These are phyloP conservation scores for Trichonephila inaurata DNA, from an alignment of 1,140 invertebrate species.

Conservation along the genomic window DNA sequence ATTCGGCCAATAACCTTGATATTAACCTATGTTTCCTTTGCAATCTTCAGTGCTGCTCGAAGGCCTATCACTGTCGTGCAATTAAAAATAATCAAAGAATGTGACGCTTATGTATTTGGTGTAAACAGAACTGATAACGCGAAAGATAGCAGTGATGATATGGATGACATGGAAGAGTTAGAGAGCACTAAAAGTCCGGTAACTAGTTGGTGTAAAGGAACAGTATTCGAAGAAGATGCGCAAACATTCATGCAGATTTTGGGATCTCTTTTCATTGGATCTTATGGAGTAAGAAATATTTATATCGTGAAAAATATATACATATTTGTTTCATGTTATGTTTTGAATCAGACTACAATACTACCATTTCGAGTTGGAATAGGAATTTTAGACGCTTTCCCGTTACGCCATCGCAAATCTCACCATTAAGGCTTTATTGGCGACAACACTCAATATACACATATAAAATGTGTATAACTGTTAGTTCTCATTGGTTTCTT, in stretches of 20 bases:
- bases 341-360: too few relatives aligned
- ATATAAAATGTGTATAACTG: too few relatives aligned
- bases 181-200: too few relatives aligned
- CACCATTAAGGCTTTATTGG: too few relatives aligned
- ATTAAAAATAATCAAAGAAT: not conserved
- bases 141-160: not conserved
- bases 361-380: too few relatives aligned
- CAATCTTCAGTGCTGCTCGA: not conserved
- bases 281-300: slow-evolving; percentile 50
- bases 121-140: too few relatives aligned
- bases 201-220: not conserved
- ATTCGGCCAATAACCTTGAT: not conserved
- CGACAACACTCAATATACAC: too few relatives aligned
- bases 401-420: too few relatives aligned
- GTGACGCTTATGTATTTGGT: not conserved
- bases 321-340: too few relatives aligned
- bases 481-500: too few relatives aligned
- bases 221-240: not conserved
- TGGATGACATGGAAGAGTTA: accelerated
- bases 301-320: not conserved
- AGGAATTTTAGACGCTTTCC: too few relatives aligned
- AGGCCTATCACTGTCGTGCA: not conserved
- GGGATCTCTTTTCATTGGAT: not conserved
- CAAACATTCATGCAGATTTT: not conserved
- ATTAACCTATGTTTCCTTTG: not conserved